phyloP scores from a whole-genome alignment of 2,888 invertebrate species.

The Nymphalis urticae region DNA sequence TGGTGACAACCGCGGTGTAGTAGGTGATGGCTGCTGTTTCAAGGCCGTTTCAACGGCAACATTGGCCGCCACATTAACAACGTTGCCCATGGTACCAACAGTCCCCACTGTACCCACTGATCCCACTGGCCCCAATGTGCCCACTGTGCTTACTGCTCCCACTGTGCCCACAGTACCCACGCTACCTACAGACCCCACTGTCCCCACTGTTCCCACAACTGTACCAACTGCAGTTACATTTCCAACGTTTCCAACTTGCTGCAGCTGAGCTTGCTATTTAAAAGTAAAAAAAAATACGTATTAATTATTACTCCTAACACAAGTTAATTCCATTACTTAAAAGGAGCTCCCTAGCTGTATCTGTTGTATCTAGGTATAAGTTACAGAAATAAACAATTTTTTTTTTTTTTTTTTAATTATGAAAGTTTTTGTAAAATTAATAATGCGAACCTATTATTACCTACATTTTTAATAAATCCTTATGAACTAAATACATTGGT shows the following conservation, averaged over 20 bases:
- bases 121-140: conserved; percentile 44
- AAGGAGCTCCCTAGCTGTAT: no score
- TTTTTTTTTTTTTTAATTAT: no score
- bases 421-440: no score
- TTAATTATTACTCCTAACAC: no score
- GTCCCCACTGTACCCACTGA: conserved; percentile 47
- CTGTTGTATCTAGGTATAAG: no score
- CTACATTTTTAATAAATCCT: no score
- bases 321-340: no score
- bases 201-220: conserved; percentile 46
- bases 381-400: no score
- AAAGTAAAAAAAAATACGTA: background rate
- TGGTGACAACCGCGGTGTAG: conserved; percentile 68
- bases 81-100: conserved; percentile 48
- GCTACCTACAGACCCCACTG: conserved; percentile 50
- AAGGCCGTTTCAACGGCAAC: conserved; percentile 59
- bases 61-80: conserved; percentile 41
- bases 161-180: conserved; percentile 47
- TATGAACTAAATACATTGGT: no score
- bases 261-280: conserved; percentile 85
- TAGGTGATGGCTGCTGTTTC: conserved; percentile 73
- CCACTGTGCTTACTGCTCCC: conserved; percentile 50
- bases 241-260: conserved; percentile 70
- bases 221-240: conserved; percentile 48
- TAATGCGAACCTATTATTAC: no score